Percentiles rank a stretch among this genome's conserved stretches.
These are phyloP conservation scores for Tokudaia tokunoshimensis DNA, from an alignment of 2,797 vertebrate genomes.

Conservation along the genomic window DNA sequence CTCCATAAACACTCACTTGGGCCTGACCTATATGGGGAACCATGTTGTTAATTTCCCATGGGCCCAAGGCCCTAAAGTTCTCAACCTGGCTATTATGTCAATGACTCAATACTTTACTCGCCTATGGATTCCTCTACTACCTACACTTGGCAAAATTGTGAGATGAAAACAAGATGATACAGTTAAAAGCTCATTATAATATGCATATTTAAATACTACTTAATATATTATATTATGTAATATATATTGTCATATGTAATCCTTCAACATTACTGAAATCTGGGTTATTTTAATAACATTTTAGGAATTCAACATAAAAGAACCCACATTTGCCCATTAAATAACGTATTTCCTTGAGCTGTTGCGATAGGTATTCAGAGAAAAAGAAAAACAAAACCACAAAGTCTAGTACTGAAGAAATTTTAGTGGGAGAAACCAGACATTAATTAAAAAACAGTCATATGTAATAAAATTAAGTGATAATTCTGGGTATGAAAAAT, in stretches of 20 bases:
- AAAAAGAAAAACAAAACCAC: not conserved
- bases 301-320: not conserved
- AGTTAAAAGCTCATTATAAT: not conserved
- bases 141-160: not conserved
- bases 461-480: not conserved
- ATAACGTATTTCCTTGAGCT: not conserved
- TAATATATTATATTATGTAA: not conserved
- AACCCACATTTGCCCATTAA: not conserved
- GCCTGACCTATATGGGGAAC: not conserved
- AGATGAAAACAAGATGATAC: not conserved
- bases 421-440: not conserved
- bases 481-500: not conserved
- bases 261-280: not conserved
- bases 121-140: not conserved
- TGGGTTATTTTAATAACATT: slow-evolving; percentile 16
- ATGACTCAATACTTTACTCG: not conserved
- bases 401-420: not conserved
- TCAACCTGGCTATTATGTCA: not conserved
- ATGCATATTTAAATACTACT: not conserved
- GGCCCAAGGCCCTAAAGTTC: not conserved
- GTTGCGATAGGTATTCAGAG: not conserved
- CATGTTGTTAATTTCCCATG: not conserved
- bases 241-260: not conserved
- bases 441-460: not conserved
- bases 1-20: not conserved